Conservation (phyloP, 2,113 vertebrate species). For the Phalacrocorax carbo region DNA sequence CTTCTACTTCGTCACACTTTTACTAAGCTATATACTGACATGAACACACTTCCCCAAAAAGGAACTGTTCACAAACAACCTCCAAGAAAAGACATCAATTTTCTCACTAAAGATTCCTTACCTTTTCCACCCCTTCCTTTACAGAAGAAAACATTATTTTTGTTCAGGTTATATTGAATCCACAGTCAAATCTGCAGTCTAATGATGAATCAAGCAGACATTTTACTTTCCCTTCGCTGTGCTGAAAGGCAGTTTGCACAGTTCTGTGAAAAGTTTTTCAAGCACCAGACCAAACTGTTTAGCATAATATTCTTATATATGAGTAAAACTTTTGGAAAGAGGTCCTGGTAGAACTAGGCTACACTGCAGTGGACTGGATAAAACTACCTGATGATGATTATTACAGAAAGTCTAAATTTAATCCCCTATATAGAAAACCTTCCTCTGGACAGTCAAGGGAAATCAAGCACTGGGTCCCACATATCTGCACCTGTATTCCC, state of each 20-base stretch:
- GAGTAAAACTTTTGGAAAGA: neutral
- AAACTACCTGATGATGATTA: neutral
- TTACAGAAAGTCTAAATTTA: neutral
- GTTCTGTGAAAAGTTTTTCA: neutral
- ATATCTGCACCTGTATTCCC: neutral
- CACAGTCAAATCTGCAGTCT: neutral
- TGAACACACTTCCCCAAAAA: neutral
- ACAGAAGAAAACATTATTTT: neutral
- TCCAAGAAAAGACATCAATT: neutral
- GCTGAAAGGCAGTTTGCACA: neutral
- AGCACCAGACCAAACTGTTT: neutral
- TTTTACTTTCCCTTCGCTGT: neutral
- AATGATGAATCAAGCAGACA: neutral
- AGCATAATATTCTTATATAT: neutral
- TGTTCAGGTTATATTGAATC: neutral
- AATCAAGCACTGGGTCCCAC: neutral
- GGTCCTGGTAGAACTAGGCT: neutral
- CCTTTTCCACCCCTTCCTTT: neutral
- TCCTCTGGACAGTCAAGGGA: neutral
- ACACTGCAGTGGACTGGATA: neutral
- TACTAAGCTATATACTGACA: neutral
- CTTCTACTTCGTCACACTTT: constrained; percentile 10
- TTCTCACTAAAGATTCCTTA: neutral
- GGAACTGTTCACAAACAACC: neutral
- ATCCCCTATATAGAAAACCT: neutral